Conservation (phyloP, 2,797 vertebrate species). For the Liasis olivaceus region DNA sequence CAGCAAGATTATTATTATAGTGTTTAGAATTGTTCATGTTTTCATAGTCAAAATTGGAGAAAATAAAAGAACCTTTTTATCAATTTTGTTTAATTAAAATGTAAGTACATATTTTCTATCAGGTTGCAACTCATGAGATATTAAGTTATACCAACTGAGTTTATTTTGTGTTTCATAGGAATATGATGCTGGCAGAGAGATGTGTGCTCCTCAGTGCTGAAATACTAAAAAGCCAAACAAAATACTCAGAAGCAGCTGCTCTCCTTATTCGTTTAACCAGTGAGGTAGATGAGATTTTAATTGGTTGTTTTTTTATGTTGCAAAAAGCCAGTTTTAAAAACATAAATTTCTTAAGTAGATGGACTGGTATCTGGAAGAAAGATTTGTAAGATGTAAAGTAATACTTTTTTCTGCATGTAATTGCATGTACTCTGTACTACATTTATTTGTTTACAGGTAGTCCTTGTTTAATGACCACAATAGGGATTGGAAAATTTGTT, state of each 20-base stretch:
- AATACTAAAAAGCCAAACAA: slow-evolving; percentile 94
- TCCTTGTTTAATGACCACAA: too few relatives aligned
- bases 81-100: neutral
- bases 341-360: neutral
- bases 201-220: slow-evolving; percentile 94
- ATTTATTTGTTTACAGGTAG: neutral
- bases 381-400: neutral
- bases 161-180: slow-evolving; percentile 76
- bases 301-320: neutral
- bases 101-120: neutral
- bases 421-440: neutral
- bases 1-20: neutral
- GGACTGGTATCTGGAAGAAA: neutral
- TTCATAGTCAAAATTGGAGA: neutral
- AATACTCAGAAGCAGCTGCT: slow-evolving; percentile 94
- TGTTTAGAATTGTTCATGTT: neutral
- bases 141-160: neutral
- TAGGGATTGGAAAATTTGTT: too few relatives aligned
- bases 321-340: neutral
- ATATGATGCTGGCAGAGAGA: slow-evolving; percentile 93
- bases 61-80: neutral
- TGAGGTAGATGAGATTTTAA: slow-evolving; percentile 80
- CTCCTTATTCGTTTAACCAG: slow-evolving; percentile 97
- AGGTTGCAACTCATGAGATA: neutral
- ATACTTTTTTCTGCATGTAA: neutral